Evolutionary conservation across 2,888 invertebrate genomes (phyloP).

Genomic region (Dermolepida albohirtum): DNA sequence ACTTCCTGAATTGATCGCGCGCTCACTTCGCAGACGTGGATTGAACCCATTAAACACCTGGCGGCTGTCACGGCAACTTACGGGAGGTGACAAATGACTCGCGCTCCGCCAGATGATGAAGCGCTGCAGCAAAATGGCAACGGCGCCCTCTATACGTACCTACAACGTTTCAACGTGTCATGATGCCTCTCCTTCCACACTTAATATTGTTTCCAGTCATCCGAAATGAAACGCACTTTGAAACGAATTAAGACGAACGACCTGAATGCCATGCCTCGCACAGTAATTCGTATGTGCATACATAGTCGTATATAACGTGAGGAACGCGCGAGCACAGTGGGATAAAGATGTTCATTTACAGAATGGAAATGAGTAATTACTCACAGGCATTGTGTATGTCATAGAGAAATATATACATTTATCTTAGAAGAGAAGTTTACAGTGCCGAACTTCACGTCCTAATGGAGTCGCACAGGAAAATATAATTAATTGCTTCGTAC

Average conservation of each 20-base stretch:
- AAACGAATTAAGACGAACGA: slow-evolving; percentile 23
- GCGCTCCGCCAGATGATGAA: slow-evolving; percentile 51
- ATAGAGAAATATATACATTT: no score
- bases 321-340: background rate
- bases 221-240: slow-evolving; percentile 19
- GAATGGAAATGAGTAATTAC: slow-evolving; percentile 34
- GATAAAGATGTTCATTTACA: slow-evolving; percentile 28
- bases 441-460: no score
- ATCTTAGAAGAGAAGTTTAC: no score
- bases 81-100: slow-evolving; percentile 54
- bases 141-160: slow-evolving; percentile 25
- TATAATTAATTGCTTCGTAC: no score
- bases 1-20: slow-evolving; percentile 52
- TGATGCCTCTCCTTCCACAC: slow-evolving; percentile 7
- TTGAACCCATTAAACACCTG: slow-evolving; percentile 58
- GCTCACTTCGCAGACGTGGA: slow-evolving; percentile 51
- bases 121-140: slow-evolving; percentile 30
- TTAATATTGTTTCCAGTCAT: slow-evolving; percentile 5
- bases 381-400: background rate
- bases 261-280: slow-evolving; percentile 1
- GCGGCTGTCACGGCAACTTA: slow-evolving; percentile 55
- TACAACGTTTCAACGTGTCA: background rate
- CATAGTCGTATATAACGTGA: background rate
- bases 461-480: no score
- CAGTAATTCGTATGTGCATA: background rate